Evolutionary conservation across 2,797 vertebrate genomes (phyloP).

Genomic region (Numenius phaeopus): DNA sequence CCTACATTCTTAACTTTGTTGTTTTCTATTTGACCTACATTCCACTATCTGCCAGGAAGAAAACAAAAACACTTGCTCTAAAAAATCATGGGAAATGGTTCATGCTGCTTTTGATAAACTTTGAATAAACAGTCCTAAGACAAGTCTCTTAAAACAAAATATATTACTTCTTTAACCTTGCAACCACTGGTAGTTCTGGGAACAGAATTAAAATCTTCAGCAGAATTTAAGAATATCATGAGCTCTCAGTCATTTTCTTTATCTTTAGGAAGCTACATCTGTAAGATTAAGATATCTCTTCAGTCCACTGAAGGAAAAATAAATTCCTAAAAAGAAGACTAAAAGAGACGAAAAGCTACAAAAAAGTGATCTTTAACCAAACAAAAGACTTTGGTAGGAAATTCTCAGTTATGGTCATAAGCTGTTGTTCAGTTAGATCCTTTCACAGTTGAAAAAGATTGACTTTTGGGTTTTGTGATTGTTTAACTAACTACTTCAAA

Average conservation of each 20-base stretch:
- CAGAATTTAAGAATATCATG: not conserved
- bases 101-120: slow-evolving; percentile 12
- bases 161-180: slow-evolving; percentile 20
- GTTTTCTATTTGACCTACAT: slow-evolving; percentile 11
- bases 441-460: not conserved
- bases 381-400: not conserved
- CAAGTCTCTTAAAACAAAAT: not conserved
- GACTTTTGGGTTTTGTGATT: not conserved
- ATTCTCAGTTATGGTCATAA: not conserved
- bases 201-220: slow-evolving; percentile 1
- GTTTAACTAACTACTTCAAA: not conserved
- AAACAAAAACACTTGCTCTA: not conserved
- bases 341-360: not conserved
- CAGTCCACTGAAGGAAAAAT: not conserved
- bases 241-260: not conserved
- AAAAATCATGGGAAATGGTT: slow-evolving; percentile 17
- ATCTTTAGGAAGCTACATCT: not conserved
- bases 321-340: not conserved
- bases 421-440: not conserved
- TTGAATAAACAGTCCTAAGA: not conserved
- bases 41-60: not conserved
- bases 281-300: not conserved
- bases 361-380: not conserved
- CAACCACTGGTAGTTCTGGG: not conserved
- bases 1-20: not conserved